Base-by-base conservation (phyloP, 2,113 vertebrate species). In the Heliornis fulica region DNA sequence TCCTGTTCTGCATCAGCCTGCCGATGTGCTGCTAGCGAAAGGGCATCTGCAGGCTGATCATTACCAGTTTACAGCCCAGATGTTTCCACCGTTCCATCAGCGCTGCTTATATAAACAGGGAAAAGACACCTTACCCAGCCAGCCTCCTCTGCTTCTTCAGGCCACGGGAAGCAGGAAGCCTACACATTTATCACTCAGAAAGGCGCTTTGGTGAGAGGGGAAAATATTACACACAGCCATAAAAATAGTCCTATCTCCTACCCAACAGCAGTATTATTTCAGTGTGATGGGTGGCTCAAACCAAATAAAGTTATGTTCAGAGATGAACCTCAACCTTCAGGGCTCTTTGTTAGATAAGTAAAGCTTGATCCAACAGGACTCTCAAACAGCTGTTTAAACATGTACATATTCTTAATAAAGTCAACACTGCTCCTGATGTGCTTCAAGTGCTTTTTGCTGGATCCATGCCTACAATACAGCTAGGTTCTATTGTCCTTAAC, bases 1-100 rank as follows among this genome's bases (percentile, higher is more conserved):
- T 84, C 81, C 95, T 97, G 96, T 92, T 97, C 96, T 96, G 95
- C 87, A n/a, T 96, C 96, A 97, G 70, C 70, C 34, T 92, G 95
- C 94, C 84, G 94, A 91, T 40, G 7, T 84, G 88, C 26, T 16
- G 56, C 87, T 91, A 51, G 36, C 19, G 54, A 89, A 51, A 25
- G 19, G 94, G 92, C 85, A 83, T 94, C 93, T 85, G 89, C 70
- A 83, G 71, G 57, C 40, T 94, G 50, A 85, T 65, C 28, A 45
- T 80, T 93, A 83, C 95, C 88, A 85, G 57, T 92, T 96, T 93
- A 92, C 34, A 86, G 56, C 75, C 74, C 0, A 0, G 64, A 61
- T 0, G 0, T 89, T 78, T 93, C 84, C 93, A 45, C 68, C 22
- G 5, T 93, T 83, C 93, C 78, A 53, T 22, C 92, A 95, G 87